Evolutionary conservation across 2,113 vertebrate genomes (phyloP), one percentile per base, ranked within the genome.

Genomic region (Natator depressus): DNA sequence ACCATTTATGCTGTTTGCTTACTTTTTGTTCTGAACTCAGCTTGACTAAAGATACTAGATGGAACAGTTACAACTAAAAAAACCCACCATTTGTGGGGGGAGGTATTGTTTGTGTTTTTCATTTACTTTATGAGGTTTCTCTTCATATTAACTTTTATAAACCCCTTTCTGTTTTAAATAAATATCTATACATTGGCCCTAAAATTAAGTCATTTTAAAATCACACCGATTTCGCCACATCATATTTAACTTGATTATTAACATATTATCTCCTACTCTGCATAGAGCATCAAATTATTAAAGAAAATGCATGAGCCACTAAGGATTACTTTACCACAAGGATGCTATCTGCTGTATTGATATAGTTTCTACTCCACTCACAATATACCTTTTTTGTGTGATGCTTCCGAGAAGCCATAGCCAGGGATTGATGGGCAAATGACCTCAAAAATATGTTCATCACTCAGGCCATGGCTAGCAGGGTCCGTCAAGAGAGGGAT

Each of bases 401-500:
- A 95, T 14, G 98, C 98, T 91, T 99, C 98, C 0, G 98, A 99
- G 95, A 98, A 99, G 59, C 97, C 96, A 3, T 98, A 99, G 22
- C 98, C 98, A 65, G 98, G 98, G 78, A 99, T 98, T 62, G 98
- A 99, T 6, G 98, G 98, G 82, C 98, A 98, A 94, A 99, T 96
- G 16, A 99, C 96, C 93, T 99, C 98, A 87, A 98, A 99, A 76
- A 98, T 0, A 0, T 98, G 97, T 53, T 98, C 93, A 0, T 96
- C 93, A 0, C 96, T 85, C 62, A 98, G 95, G 59, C 98, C 96
- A 0, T 98, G 98, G 91, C 79, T 97, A 53, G 82, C 94, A 24
- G 98, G 98, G 57, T 99, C 98, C 1, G 96, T 98, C 92, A 99
- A 97, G 47, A 98, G 91, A 1, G 98, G 98, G 62, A 98, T 98